Evolutionary conservation across 2,797 vertebrate genomes (phyloP).

Genomic region (Chaunax sp.): DNA sequence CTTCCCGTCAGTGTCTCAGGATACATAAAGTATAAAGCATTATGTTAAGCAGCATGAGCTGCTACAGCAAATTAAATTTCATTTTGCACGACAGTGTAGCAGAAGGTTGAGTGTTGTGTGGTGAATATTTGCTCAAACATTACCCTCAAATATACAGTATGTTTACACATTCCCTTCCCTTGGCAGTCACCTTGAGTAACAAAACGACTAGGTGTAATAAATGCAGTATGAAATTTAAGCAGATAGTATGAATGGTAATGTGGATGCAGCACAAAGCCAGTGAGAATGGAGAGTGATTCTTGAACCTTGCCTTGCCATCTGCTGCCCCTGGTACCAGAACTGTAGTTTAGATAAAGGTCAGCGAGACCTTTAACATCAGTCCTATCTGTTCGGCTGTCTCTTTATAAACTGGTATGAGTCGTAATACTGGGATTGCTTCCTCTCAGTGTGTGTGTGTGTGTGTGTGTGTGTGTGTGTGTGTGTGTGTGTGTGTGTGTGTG

Average conservation of each 20-base stretch:
- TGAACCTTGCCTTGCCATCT: conserved; percentile 30
- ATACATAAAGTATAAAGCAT: conserved; percentile 35
- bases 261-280: conserved; percentile 37
- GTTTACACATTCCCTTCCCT: conserved; percentile 25
- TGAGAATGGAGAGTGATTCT: conserved; percentile 22
- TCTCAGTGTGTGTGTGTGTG: not conserved
- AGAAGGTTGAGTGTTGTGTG: conserved; percentile 36
- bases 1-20: conserved; percentile 14
- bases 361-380: conserved; percentile 59
- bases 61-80: conserved; percentile 43
- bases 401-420: conserved; percentile 43
- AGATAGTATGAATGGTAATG: conserved; percentile 75
- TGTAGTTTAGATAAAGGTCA: conserved; percentile 59
- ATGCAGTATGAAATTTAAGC: conserved; percentile 56
- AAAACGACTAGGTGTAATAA: conserved; percentile 53
- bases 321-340: conserved; percentile 21
- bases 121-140: conserved; percentile 43
- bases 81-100: conserved; percentile 21
- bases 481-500: conserved; percentile 5
- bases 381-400: conserved; percentile 45
- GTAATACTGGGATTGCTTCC: conserved; percentile 7
- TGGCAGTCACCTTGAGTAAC: conserved; percentile 66
- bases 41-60: conserved; percentile 36
- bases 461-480: not conserved
- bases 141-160: conserved; percentile 31